Conservation (phyloP, 92 coral and sea anemone species). For the Chrysogorgia sp. region DNA sequence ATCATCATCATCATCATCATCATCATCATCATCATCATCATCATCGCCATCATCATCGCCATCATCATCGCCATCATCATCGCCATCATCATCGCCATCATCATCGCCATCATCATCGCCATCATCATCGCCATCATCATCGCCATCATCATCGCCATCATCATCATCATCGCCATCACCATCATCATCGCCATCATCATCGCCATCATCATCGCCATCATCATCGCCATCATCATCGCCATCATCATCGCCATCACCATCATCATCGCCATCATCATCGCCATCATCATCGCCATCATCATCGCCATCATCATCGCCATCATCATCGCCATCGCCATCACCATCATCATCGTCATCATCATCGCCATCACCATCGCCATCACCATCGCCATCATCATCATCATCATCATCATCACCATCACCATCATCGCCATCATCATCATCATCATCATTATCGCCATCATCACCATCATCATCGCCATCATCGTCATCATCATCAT, state of each 20-base stretch:
- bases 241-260: neutral
- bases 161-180: neutral
- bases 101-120: neutral
- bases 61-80: neutral
- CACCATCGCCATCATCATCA: neutral
- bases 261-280: neutral
- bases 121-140: neutral
- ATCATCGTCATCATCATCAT: neutral
- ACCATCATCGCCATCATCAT: no score
- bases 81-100: neutral
- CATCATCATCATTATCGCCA: neutral
- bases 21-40: neutral
- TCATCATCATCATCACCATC: no score
- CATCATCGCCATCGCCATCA: neutral
- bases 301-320: neutral
- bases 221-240: neutral
- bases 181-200: neutral
- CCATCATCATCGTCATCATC: neutral
- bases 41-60: neutral
- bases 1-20: neutral
- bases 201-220: neutral
- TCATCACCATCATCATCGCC: conserved; percentile 4
- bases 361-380: neutral
- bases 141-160: neutral
- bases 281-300: neutral